Evolutionary conservation across 2,888 invertebrate genomes (phyloP), one percentile per base, ranked within the genome.

Genomic region (Aplocera efformata): DNA sequence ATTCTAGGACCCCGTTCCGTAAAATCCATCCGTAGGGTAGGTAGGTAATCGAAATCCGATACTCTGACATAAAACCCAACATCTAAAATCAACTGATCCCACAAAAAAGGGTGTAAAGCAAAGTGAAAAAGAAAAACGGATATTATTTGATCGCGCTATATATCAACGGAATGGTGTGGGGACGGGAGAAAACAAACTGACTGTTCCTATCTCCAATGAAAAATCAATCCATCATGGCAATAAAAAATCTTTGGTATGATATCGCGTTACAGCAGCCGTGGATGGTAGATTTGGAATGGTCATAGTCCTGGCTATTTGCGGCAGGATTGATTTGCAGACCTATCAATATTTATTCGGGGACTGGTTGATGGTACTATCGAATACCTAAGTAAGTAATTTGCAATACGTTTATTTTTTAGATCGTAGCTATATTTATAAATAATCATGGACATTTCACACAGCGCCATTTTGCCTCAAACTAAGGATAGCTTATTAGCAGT

Each of bases 211-310:
- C 64, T 65, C 70, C 62, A 67, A 74, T 73, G 63, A 67, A 71
- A 72, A 72, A 70, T 68, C 68, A 72, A 73, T 74, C 65, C 56
- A 68, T 76, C 75, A 71, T 60, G 62, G 56, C 56, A 55, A 63
- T 73, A 73, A 70, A 63, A 72, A 72, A 63, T 63, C 58, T 54
- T 22, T 22, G 22, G 22, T 6, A n/a, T 1, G 22, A 22, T 56
- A 62, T 55, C 54, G 54, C 50, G 61, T 61, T 70, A 64, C 63
- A 67, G 64, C 67, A 60, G 55, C 38, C 56, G 60, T 60, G 45
- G 13, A 29, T 7, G 6, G 2, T 17, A 17, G 3, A 17, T 17
- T 17, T 5, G 13, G 13, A 17, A 17, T 5, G 13, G 13, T 17
- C 5, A 17, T 17, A 17, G 13, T 17, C 5, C 13, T 17, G 13